Conservation (phyloP, 2,113 vertebrate genomes). For the Datnioides undecimradiatus region DNA sequence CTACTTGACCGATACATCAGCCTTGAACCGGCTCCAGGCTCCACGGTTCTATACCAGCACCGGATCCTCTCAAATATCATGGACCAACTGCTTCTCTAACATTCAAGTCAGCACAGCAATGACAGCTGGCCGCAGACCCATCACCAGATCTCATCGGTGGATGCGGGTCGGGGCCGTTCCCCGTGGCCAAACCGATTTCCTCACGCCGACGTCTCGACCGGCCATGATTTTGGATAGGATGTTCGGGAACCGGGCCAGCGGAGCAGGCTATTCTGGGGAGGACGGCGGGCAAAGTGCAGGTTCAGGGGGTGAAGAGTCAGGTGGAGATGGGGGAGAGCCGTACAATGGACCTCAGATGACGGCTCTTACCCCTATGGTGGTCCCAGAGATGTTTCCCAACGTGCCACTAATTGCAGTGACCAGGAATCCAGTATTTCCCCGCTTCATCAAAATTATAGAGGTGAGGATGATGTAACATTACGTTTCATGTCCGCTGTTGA, state of each 20-base stretch:
- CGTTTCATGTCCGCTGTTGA: too few relatives aligned
- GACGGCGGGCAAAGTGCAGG: conserved; percentile 79
- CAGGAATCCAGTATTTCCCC: conserved; percentile 95
- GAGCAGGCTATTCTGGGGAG: conserved; percentile 75
- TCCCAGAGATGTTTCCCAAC: conserved; percentile 94
- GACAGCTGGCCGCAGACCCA: conserved; percentile 43
- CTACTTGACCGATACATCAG: neutral
- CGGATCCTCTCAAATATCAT: conserved; percentile 7
- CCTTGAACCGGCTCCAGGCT: neutral
- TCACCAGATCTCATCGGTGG: conserved; percentile 56
- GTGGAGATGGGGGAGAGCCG: conserved; percentile 80
- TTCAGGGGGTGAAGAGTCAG: conserved; percentile 82
- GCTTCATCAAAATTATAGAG: conserved; percentile 99
- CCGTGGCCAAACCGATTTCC: neutral
- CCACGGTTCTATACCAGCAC: conserved; percentile 42
- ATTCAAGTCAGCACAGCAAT: neutral
- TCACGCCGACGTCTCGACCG: neutral
- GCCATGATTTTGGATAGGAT: conserved; percentile 53
- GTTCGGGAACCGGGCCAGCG: conserved; percentile 76
- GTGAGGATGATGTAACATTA: conserved; percentile 75
- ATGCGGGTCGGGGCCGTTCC: conserved; percentile 38
- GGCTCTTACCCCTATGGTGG: conserved; percentile 92
- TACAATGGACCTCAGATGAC: conserved; percentile 86
- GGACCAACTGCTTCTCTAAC: neutral
- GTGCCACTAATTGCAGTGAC: conserved; percentile 94